Conservation (phyloP, 1,140 invertebrate species). For the Drosophila tani region DNA sequence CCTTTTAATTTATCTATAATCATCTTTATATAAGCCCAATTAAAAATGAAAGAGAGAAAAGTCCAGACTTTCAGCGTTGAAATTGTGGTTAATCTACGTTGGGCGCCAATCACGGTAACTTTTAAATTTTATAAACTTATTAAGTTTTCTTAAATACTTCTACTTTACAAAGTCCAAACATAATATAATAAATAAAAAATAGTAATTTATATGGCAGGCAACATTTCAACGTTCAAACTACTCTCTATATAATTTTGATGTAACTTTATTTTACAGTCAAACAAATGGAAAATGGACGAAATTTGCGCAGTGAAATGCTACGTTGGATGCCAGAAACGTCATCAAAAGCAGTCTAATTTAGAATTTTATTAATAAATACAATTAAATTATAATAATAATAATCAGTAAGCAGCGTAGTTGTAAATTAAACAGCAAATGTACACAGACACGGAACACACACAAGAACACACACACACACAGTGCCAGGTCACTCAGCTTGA, state of each 20-base stretch:
- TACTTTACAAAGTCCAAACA: not conserved
- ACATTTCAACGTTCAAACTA: not conserved
- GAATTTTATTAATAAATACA: slow-evolving; percentile 79
- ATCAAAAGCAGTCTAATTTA: slow-evolving; percentile 85
- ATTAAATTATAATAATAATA: slow-evolving; percentile 69
- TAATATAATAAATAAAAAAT: not conserved
- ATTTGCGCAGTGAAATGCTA: slow-evolving; percentile 85
- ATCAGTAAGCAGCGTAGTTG: slow-evolving; percentile 80
- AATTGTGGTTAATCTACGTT: not conserved
- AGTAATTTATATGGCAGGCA: not conserved
- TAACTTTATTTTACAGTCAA: slow-evolving; percentile 66
- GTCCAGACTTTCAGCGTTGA: too few species aligned
- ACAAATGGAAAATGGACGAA: slow-evolving; percentile 83
- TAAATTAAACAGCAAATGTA: slow-evolving; percentile 77
- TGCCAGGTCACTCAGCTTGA: slow-evolving; percentile 65
- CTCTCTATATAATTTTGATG: not conserved
- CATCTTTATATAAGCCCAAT: too few species aligned
- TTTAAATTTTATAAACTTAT: not conserved
- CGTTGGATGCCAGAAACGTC: slow-evolving; percentile 85
- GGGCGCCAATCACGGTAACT: not conserved
- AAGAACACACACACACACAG: slow-evolving; percentile 33
- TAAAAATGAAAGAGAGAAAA: too few species aligned
- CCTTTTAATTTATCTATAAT: too few species aligned
- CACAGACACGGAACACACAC: slow-evolving; percentile 47
- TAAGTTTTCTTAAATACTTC: not conserved